Evolutionary conservation across 2,113 vertebrate genomes (phyloP).

Genomic region (Coptodon rendalli): DNA sequence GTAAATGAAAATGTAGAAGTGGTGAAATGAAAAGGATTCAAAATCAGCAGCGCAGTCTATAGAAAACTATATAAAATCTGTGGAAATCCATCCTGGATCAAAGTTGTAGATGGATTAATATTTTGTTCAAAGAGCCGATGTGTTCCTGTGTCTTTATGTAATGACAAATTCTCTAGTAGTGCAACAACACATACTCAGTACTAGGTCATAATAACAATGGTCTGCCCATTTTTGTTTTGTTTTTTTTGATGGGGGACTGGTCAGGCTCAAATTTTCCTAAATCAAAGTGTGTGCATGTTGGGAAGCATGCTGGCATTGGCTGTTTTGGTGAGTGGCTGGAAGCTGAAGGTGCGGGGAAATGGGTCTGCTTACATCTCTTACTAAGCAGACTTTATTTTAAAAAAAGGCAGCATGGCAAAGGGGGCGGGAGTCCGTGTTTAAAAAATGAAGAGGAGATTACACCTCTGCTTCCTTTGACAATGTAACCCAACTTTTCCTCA

Average conservation of each 20-base stretch:
- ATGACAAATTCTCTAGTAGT: background rate
- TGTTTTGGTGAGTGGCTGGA: constrained; percentile 85
- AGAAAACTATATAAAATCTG: background rate
- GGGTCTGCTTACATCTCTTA: constrained; percentile 14
- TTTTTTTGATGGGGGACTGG: background rate
- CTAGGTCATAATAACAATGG: background rate
- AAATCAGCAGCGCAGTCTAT: background rate
- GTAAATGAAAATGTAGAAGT: background rate
- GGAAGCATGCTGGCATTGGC: constrained; percentile 88
- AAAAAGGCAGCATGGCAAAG: background rate
- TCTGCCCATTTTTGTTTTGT: background rate
- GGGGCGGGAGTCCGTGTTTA: background rate
- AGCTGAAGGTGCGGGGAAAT: constrained; percentile 66
- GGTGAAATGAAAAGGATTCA: background rate
- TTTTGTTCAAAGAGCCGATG: background rate
- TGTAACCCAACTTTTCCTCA: constrained; percentile 20
- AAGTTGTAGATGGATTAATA: background rate
- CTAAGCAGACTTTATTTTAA: background rate
- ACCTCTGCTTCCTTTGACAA: constrained; percentile 13
- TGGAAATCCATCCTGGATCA: background rate
- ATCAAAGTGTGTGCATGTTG: constrained; percentile 55
- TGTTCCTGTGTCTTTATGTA: background rate
- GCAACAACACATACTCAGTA: background rate
- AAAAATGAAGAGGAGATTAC: background rate
- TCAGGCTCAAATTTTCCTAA: constrained; percentile 12